phyloP scores from a whole-genome alignment of 1,140 invertebrate genomes.

The Conopomorpha cramerella region DNA sequence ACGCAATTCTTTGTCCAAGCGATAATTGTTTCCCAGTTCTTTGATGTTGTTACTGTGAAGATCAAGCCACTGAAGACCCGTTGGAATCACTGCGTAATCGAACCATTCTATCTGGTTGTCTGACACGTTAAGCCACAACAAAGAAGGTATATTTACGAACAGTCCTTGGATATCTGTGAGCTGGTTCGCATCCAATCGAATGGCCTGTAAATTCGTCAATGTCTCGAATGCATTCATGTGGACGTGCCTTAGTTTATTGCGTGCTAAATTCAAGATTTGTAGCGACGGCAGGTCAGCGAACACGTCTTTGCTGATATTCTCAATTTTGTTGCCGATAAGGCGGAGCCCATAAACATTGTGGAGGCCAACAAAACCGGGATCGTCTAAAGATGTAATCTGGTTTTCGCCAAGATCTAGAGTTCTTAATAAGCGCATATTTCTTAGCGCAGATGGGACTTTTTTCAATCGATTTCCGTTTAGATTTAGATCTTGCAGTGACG shows the following conservation, averaged over 20 bases:
- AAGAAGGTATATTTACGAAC: slow-evolving; percentile 79
- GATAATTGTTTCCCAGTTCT: slow-evolving; percentile 79
- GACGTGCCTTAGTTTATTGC: slow-evolving; percentile 80
- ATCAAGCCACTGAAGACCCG: slow-evolving; percentile 85
- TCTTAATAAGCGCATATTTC: slow-evolving; percentile 72
- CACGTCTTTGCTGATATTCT: slow-evolving; percentile 80
- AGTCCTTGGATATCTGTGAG: slow-evolving; percentile 83
- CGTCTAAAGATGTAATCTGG: slow-evolving; percentile 74
- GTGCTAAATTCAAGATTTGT: slow-evolving; percentile 86
- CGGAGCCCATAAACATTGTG: slow-evolving; percentile 79
- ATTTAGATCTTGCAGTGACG: slow-evolving; percentile 82
- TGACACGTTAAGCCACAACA: slow-evolving; percentile 89
- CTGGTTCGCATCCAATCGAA: slow-evolving; percentile 84
- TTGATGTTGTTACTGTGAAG: slow-evolving; percentile 86
- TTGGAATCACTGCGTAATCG: slow-evolving; percentile 85
- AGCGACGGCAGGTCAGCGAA: slow-evolving; percentile 82
- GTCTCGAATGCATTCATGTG: slow-evolving; percentile 83
- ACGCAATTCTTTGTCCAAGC: slow-evolving; percentile 68
- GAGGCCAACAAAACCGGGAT: slow-evolving; percentile 81
- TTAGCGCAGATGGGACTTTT: slow-evolving; percentile 77
- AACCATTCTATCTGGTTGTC: slow-evolving; percentile 90
- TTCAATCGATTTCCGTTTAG: slow-evolving; percentile 82
- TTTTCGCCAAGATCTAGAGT: slow-evolving; percentile 87
- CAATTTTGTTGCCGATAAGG: slow-evolving; percentile 85
- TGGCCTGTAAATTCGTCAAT: slow-evolving; percentile 80